Evolutionary conservation across 2,113 vertebrate genomes (phyloP), one percentile per base, ranked within the genome.

Genomic region (Leptobrachium leishanense): DNA sequence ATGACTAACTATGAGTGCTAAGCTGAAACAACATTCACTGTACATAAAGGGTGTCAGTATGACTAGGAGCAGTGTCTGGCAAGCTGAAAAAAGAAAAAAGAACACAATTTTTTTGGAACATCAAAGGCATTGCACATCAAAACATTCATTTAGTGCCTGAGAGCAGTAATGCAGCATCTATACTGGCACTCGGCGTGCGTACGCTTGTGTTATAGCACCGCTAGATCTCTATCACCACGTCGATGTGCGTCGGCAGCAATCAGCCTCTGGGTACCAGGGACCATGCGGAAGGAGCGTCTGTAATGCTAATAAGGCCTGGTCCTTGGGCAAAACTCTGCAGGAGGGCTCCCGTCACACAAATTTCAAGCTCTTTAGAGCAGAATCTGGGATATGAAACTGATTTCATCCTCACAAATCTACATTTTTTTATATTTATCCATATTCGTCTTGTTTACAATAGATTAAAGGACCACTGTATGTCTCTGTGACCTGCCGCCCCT

Each of bases 191-290:
- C 64, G 44, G 53, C 43, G 65, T 42, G 74, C 68, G 55, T 68
- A 54, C n/a, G 2, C 53, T 53, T 41, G 43, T 68, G 68, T 57
- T 68, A 68, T 65, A 68, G 53, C 66, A 44, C 13, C 31, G 66
- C 41, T 41, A 20, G 15, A 55, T n/a, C 65, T 11, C 20, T 69
- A 76, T 76, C 65, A 31, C 50, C 57, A 31, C 15, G 40, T 76
- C 53, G 41, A 63, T 11, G 15, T 54, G 41, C 41, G 63, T 75
- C 63, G 46, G 74, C 65, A 67, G 66, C 13, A 46, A 43, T 68
- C 66, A 11, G 39, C 74, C 50, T 76, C 31, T 8, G 55, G 74
- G 54, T 76, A 64, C 64, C 63, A 75, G 44, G 63, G 46, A 13
- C 46, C 46, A 50, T 50, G 4, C 8, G 4, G 46, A 50, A 50